Base-by-base conservation (phyloP, 2,797 vertebrate genomes). In the Vipera latastei region DNA sequence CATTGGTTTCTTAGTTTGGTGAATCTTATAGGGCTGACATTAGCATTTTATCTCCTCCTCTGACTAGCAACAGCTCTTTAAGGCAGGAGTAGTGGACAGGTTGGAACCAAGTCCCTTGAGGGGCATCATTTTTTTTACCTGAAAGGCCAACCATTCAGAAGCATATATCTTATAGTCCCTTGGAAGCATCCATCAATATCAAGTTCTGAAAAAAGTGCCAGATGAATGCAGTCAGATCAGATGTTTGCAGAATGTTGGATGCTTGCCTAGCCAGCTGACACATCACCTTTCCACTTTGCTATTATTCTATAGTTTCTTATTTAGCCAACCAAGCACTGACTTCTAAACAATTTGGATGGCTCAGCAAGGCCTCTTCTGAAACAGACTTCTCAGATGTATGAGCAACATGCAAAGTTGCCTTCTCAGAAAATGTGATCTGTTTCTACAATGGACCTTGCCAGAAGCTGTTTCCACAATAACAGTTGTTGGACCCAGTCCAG, bases 401-500 rank as follows among this genome's bases (percentile, higher is more conserved):
- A 32, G 56, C 92, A 55, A 73, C 69, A n/a, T 55, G 73, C 86
- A 91, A 91, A 89, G 86, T 44, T 61, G 48, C 90, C 65, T 91
- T 51, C 65, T 56, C 65, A 22, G 90, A 83, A 86, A 93, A 93
- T 89, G 92, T 89, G 59, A 91, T 93, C 86, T 13, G 4, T 63
- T 85, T 87, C 65, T 87, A 88, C 86, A 83, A 48, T 53, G 86
- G 48, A 60, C n/a, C 69, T 78, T 44, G 69, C 65, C 90, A 93
- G 69, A 89, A 85, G 86, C 90, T n/a, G 26, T 91, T 91, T 93
- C 90, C n/a, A 60, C 86, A 91, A 91, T 86, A 89, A 88, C 32
- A 91, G 92, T 63, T 63, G 90, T 91, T 93, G 92, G 92, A 93
- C 63, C 90, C 20, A 13, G 86, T 93, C 91, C 92, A 93, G 85